Conservation (phyloP, 2,113 vertebrate genomes). For the Parus major region DNA sequence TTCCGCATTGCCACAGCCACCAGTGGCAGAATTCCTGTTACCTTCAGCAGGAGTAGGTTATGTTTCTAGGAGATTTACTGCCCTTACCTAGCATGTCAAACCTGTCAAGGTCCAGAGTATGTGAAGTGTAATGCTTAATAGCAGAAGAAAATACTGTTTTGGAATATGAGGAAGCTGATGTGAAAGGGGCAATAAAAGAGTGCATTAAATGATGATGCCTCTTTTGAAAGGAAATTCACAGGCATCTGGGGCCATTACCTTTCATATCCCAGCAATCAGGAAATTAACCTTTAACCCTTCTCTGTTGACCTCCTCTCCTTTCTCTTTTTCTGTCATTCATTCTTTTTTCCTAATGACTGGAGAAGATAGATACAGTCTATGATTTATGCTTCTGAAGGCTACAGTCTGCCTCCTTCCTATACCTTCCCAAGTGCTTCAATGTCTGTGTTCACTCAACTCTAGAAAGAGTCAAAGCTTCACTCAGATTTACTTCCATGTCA, state of each 20-base stretch:
- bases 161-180: neutral
- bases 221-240: conserved; percentile 37
- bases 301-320: conserved; percentile 34
- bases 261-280: conserved; percentile 48
- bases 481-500: neutral
- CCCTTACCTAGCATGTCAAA: neutral
- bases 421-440: neutral
- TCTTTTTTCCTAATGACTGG: conserved; percentile 25
- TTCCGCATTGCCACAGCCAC: neutral
- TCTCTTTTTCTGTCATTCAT: conserved; percentile 45
- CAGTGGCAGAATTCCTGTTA: neutral
- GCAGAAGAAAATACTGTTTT: neutral
- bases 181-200: conserved; percentile 13
- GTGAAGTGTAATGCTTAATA: neutral
- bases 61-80: conserved; percentile 5
- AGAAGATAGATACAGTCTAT: neutral
- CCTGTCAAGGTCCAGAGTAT: neutral
- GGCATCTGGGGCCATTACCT: conserved; percentile 45
- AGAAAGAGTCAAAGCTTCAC: neutral
- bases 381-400: conserved; percentile 5
- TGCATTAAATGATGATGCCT: conserved; percentile 26
- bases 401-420: neutral
- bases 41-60: neutral
- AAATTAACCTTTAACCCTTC: conserved; percentile 57
- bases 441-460: neutral